phyloP scores from a whole-genome alignment of 2,888 invertebrate genomes.

The Unio pictorum region DNA sequence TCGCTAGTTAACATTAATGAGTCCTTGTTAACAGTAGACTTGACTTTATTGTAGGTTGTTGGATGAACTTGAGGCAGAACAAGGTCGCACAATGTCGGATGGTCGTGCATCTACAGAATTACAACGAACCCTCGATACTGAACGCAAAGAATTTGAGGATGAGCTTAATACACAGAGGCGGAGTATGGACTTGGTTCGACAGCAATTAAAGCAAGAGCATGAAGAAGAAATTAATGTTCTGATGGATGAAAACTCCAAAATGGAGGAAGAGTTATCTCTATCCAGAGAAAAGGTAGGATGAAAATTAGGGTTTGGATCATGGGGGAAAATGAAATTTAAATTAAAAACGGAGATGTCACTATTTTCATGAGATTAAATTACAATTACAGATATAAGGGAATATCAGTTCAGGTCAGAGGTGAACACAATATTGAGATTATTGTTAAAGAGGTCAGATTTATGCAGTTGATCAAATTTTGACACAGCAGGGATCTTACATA shows the following conservation, averaged over 20 bases:
- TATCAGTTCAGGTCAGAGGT: too few relatives aligned
- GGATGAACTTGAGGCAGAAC: slow-evolving; percentile 72
- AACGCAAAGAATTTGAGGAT: slow-evolving; percentile 66
- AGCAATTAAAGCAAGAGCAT: slow-evolving; percentile 55
- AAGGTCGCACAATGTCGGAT: slow-evolving; percentile 36
- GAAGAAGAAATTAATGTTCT: slow-evolving; percentile 64
- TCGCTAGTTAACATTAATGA: too few relatives aligned
- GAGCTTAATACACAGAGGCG: slow-evolving; percentile 70
- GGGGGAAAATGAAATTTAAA: too few relatives aligned
- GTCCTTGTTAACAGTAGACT: too few relatives aligned
- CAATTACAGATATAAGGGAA: too few relatives aligned
- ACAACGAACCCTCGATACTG: slow-evolving; percentile 67
- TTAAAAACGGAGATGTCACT: too few relatives aligned
- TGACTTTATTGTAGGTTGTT: slow-evolving; percentile 45
- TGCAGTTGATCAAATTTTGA: too few relatives aligned
- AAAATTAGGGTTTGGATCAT: too few relatives aligned
- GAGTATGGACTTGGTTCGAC: slow-evolving; percentile 42
- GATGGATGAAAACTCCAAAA: slow-evolving; percentile 63
- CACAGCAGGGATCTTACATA: too few relatives aligned
- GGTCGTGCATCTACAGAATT: slow-evolving; percentile 46
- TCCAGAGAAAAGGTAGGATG: slow-evolving; percentile 53
- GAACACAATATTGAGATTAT: too few relatives aligned
- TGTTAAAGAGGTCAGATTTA: too few relatives aligned
- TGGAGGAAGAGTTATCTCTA: slow-evolving; percentile 44
- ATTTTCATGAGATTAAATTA: too few relatives aligned